Percentiles rank a stretch among this genome's conserved stretches.
Conservation (phyloP, 2,888 invertebrate species). For the Serrognathus titanus region DNA sequence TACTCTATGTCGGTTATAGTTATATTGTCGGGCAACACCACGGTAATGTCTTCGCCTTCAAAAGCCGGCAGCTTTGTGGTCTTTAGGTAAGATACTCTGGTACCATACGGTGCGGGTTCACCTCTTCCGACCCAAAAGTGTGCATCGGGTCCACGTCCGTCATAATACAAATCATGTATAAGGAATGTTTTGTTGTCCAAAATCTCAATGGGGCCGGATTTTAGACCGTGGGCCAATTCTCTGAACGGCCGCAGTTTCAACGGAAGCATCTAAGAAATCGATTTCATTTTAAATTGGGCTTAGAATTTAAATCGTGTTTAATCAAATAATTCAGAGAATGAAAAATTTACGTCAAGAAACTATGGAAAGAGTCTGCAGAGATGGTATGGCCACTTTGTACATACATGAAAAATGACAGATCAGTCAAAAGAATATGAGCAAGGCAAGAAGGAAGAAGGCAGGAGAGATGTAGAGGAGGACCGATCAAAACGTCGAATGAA, state of each 20-base stretch:
- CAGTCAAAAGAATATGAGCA: no score
- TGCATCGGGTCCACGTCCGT: constrained; percentile 25
- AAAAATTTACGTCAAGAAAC: no score
- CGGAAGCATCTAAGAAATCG: constrained; percentile 11
- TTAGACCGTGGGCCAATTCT: constrained; percentile 8
- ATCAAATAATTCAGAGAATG: no score
- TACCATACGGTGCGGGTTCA: neutral
- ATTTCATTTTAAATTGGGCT: no score
- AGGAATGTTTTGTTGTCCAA: constrained; percentile 5
- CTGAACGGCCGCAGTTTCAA: constrained; percentile 15
- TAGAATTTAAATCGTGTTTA: no score
- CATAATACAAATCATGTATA: constrained; percentile 5
- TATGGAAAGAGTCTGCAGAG: no score
- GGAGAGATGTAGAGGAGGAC: no score
- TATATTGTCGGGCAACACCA: constrained; percentile 4
- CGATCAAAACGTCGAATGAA: no score
- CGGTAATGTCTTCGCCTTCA: constrained; percentile 1
- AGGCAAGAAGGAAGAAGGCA: no score
- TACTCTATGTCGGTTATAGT: neutral
- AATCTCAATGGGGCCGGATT: constrained; percentile 9
- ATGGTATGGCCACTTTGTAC: no score
- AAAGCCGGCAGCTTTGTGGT: neutral
- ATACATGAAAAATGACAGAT: no score
- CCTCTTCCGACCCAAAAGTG: constrained; percentile 21
- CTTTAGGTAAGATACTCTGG: constrained; percentile 4